Evolutionary conservation across 2,113 vertebrate genomes (phyloP), one percentile per base, ranked within the genome.

Genomic region (Ictalurus punctatus): DNA sequence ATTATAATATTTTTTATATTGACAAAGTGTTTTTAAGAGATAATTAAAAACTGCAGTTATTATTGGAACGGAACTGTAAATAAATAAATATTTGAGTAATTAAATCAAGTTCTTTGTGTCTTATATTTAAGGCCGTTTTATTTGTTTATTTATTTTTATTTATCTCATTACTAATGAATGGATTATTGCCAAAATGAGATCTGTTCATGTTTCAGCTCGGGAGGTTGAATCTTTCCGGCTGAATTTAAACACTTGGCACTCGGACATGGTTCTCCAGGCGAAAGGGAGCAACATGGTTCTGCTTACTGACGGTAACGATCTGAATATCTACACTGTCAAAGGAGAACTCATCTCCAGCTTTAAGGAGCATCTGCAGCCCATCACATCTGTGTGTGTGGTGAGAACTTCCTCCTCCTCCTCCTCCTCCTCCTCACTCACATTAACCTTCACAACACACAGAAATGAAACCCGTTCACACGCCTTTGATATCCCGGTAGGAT

Each of bases 331-430:
- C 90, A 96, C 95, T 81, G 90, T 96, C 67, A 95, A 94, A 85
- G 96, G 96, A 86, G 90, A 85, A 63, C 87, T 94, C 40, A 84
- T 97, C 52, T 93, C 95, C 9, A 83, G 58, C 90, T 97, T 97
- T 92, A 93, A 95, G 90, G 96, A 98, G 88, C 97, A 98, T 86
- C 94, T 89, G 1, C 87, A 92, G 90, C 93, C 95, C n/a, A 96
- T 96, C 88, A 89, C 94, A 0, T 95, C 96, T 19, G n/a, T 95
- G 84, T 95, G 95, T 93, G 95, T 97, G 97, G 97, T 97, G 80
- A 76, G 69, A n/a, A 1, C 52, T 2, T 81, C 34, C 25, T 73
- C 23, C 2, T 58, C 30, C 2, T 63, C 61, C 7, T 63, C 61
- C 6, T 63, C 58, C 3, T 59, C 58, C 58, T 63, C 59, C 21